Conservation (phyloP, 2,797 vertebrate species). For the Molossus molossus region DNA sequence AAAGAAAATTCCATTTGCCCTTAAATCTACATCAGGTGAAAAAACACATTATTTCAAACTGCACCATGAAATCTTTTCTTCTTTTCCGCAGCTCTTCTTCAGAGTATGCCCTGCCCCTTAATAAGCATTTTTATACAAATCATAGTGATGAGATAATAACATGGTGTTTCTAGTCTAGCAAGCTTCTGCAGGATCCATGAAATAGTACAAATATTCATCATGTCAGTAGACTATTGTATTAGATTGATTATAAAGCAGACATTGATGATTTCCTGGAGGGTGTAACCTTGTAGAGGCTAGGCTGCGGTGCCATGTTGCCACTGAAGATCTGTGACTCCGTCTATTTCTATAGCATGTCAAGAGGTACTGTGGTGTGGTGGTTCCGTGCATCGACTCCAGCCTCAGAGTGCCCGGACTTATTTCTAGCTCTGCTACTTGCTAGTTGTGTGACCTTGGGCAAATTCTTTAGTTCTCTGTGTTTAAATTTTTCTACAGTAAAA, state of each 20-base stretch:
- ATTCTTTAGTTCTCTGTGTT: neutral
- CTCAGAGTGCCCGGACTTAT: neutral
- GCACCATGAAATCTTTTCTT: neutral
- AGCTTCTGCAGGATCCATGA: neutral
- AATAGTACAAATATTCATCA: conserved; percentile 38
- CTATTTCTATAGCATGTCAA: neutral
- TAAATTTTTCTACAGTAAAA: conserved; percentile 5
- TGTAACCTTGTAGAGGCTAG: neutral
- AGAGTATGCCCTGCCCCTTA: neutral
- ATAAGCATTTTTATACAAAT: conserved; percentile 23
- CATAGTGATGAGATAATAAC: neutral
- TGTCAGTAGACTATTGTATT: neutral
- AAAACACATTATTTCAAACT: conserved; percentile 30
- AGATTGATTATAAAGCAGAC: neutral
- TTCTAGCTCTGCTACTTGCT: neutral
- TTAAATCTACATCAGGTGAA: conserved; percentile 22
- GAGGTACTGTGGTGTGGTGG: too few species aligned
- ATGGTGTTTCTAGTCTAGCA: neutral
- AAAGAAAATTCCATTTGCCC: neutral
- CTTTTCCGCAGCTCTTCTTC: conserved; percentile 30
- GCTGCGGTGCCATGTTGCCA: neutral
- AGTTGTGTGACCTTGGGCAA: neutral
- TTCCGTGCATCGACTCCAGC: neutral
- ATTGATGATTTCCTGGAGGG: conserved; percentile 15
- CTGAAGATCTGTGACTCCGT: neutral